Percentiles rank a stretch among this genome's conserved stretches.
Conservation (phyloP, 2,797 vertebrate species). For the Cryptoprocta ferox region DNA sequence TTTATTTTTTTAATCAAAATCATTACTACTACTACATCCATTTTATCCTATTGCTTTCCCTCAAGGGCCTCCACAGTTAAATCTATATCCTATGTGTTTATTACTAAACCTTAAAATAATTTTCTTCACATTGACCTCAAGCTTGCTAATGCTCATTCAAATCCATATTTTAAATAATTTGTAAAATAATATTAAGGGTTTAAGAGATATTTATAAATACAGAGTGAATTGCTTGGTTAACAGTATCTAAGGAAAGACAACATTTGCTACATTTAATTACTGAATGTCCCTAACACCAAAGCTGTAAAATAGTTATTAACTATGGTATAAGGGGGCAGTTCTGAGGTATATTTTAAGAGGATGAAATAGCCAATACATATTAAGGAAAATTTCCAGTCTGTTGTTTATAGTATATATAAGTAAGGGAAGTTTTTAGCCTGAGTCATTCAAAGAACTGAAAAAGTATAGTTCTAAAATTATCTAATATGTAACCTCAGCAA, state of each 20-base stretch:
- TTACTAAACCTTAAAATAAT: background rate
- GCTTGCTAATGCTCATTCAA: background rate
- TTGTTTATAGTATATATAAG: conserved; percentile 7
- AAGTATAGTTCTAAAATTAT: conserved; percentile 30
- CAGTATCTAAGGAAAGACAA: background rate
- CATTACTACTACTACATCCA: background rate
- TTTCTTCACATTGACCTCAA: background rate
- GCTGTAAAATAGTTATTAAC: background rate
- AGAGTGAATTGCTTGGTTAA: background rate
- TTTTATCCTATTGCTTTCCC: background rate
- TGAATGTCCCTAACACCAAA: background rate
- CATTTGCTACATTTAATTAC: background rate
- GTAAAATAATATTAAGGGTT: background rate
- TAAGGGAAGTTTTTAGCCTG: conserved; percentile 12
- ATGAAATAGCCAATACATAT: conserved; percentile 12
- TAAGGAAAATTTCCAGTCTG: background rate
- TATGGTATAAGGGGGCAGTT: background rate
- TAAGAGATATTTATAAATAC: background rate
- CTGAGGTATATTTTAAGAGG: background rate
- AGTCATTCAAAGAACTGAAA: conserved; percentile 15
- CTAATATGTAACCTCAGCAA: background rate
- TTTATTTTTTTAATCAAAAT: conserved; percentile 2
- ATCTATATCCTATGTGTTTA: background rate
- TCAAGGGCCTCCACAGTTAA: background rate
- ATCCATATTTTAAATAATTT: conserved; percentile 36